Percentiles rank a stretch among this genome's conserved stretches.
phyloP scores from a whole-genome alignment of 2,113 vertebrate species.

The Elanus axillaris region DNA sequence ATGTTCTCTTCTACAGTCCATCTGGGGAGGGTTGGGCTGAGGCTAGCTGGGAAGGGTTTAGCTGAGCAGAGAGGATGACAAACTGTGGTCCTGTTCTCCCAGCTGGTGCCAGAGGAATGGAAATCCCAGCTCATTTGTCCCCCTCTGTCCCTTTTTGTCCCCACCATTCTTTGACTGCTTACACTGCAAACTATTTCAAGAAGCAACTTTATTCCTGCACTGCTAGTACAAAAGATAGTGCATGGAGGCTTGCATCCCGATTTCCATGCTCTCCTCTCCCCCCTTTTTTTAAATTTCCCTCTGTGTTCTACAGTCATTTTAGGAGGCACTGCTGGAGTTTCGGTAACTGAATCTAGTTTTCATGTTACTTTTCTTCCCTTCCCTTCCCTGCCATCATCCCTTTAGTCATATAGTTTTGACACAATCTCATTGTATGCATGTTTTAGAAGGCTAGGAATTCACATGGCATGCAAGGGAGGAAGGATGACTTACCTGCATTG shows the following conservation, averaged over 20 bases:
- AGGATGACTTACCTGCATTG: background rate
- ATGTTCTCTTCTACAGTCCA: accelerated
- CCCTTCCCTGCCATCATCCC: background rate
- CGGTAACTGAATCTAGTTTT: background rate
- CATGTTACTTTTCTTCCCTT: background rate
- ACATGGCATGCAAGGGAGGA: background rate
- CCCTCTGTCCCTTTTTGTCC: background rate
- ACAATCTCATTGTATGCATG: accelerated
- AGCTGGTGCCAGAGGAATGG: background rate
- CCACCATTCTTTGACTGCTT: background rate
- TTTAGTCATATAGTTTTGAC: background rate
- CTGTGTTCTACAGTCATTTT: background rate
- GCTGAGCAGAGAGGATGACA: background rate
- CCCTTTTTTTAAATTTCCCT: background rate
- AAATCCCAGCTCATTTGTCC: background rate
- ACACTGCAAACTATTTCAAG: background rate
- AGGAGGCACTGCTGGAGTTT: background rate
- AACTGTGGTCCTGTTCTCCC: background rate
- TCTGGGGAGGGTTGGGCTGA: background rate
- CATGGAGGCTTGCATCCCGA: background rate
- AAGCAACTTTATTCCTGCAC: background rate
- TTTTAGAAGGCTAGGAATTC: background rate
- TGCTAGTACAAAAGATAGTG: background rate
- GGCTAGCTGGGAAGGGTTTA: background rate
- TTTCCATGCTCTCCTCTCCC: too few relatives aligned